Base-by-base conservation (phyloP, 2,113 vertebrate genomes). In the Microtus pennsylvanicus region DNA sequence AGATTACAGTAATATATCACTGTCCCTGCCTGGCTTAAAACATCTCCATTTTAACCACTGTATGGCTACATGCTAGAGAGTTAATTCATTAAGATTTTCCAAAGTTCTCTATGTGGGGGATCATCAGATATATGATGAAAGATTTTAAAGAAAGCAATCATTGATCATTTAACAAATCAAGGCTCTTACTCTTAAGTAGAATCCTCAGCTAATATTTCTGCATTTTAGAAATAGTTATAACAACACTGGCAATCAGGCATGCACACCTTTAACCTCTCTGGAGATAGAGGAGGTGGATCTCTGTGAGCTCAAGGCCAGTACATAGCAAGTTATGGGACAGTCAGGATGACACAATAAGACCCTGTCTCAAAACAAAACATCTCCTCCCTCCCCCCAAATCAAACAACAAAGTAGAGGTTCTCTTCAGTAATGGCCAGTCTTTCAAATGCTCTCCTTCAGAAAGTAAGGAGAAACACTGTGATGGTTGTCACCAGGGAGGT, bases 211-310 rank as follows among this genome's bases (percentile, higher is more conserved):
- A 74, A 13, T 33, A 61, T 4, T 93, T 90, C 88, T 89, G 22
- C n/a, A 80, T 67, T n/a, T 91, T 85, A 91, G 55, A 97, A 94
- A 91, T 78, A 90, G 83, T 72, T 50, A 50, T 50, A 94, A 50
- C 35, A 63, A 81, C 45, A 78, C 1, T 13, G 13, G 42, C 26
- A 65, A 8, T 8, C 58, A 85, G 58, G 26, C n/a, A 45, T 45
- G n/a, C 35, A 42, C 12, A 28, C 58, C 55, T 63, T 83, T 61
- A 63, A 76, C 61, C n/a, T 63, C 35, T 61, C 55, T 61, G 13
- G 58, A 42, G 58, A 38, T 7, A 63, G 52, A 82, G 24, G 74
- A 26, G 74, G 38, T 28, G 5, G 75, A 45, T 16, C 75, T 76
- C 13, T 47, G 26, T 45, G 42, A 76, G n/a, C 81, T 82, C n/a